Percentiles rank a stretch among this genome's conserved stretches.
Evolutionary conservation across 2,797 vertebrate species (phyloP).

Genomic region (Clarias laeviceps): DNA sequence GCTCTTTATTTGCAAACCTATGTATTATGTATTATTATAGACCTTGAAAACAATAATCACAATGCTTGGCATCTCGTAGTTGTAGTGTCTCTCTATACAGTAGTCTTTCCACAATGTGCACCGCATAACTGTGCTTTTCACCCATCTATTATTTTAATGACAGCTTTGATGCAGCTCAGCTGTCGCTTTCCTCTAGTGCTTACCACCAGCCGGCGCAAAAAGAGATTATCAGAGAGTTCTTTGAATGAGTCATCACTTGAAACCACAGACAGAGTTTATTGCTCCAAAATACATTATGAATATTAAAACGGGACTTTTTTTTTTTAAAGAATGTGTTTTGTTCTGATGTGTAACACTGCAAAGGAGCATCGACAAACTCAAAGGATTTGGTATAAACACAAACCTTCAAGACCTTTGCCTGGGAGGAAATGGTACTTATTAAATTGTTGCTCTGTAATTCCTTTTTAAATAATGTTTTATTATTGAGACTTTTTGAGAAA

Average conservation of each 20-base stretch:
- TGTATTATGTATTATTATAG: conserved; percentile 38
- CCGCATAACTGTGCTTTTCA: conserved; percentile 50
- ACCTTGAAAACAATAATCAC: conserved; percentile 27
- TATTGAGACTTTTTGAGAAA: conserved; percentile 59
- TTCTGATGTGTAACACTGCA: conserved; percentile 65
- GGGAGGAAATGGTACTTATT: conserved; percentile 65
- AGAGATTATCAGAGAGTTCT: conserved; percentile 75
- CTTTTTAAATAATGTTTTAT: conserved; percentile 72
- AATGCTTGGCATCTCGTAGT: conserved; percentile 13
- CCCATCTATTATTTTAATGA: conserved; percentile 71
- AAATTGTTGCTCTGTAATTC: conserved; percentile 71
- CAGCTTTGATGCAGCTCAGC: conserved; percentile 68
- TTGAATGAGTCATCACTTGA: conserved; percentile 80
- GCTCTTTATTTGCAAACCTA: neutral
- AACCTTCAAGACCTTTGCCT: conserved; percentile 68
- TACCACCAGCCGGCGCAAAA: conserved; percentile 70
- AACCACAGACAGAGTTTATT: conserved; percentile 79
- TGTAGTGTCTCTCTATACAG: conserved; percentile 24
- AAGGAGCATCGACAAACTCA: conserved; percentile 67
- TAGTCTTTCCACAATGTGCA: conserved; percentile 23
- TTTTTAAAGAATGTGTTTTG: conserved; percentile 70
- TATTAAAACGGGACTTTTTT: conserved; percentile 71
- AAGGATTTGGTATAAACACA: conserved; percentile 70
- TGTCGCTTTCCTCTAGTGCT: conserved; percentile 68
- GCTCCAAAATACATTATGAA: conserved; percentile 79